phyloP scores from a whole-genome alignment of 2,797 vertebrate genomes.

The Balearica regulorum region DNA sequence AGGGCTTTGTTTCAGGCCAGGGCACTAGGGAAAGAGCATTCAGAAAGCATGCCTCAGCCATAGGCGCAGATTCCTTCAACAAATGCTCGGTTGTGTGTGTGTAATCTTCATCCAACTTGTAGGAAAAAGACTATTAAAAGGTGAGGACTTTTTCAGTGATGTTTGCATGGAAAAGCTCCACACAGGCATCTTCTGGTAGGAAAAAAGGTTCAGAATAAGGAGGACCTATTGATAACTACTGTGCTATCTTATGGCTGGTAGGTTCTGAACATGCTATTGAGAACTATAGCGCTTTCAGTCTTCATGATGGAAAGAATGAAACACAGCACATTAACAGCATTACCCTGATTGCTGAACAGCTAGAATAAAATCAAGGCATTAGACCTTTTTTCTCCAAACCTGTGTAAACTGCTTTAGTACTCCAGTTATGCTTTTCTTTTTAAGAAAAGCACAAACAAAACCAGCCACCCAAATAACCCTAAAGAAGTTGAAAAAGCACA shows the following conservation, averaged over 20 bases:
- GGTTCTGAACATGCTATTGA: not conserved
- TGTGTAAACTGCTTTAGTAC: not conserved
- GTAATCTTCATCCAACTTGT: not conserved
- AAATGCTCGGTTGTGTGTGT: not conserved
- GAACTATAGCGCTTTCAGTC: not conserved
- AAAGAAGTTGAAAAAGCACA: not conserved
- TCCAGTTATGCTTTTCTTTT: not conserved
- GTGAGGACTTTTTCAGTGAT: not conserved
- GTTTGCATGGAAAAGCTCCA: not conserved
- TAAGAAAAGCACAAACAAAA: not conserved
- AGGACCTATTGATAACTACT: not conserved
- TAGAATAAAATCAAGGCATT: not conserved
- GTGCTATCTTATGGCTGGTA: not conserved
- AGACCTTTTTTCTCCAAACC: not conserved
- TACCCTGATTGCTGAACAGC: not conserved
- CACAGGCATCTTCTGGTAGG: not conserved
- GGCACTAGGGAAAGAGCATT: constrained; percentile 36
- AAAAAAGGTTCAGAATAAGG: not conserved
- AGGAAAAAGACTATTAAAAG: not conserved
- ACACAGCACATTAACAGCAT: not conserved
- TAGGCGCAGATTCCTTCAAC: not conserved
- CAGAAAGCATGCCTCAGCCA: constrained; percentile 30
- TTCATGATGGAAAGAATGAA: not conserved
- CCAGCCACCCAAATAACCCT: not conserved
- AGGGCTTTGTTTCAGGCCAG: constrained; percentile 50